Percentiles rank a stretch among this genome's conserved stretches.
phyloP scores from a whole-genome alignment of 1,140 invertebrate species.

The Lysiphlebus fabarum region DNA sequence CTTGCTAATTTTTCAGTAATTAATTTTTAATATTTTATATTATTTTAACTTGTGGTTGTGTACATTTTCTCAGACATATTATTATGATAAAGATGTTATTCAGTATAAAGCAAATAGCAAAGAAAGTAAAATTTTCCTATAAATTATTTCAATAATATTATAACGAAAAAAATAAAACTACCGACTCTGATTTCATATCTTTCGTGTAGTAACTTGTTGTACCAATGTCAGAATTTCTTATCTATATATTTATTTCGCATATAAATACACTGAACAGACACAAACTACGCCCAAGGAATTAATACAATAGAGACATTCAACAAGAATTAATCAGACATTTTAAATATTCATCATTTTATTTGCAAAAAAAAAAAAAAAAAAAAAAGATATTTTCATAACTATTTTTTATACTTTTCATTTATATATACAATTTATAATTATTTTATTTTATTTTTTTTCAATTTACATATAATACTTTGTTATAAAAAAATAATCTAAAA shows the following conservation, averaged over 20 bases:
- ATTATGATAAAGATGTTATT: too few relatives aligned
- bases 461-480: too few relatives aligned
- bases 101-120: too few relatives aligned
- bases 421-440: too few relatives aligned
- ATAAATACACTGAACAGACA: conserved; percentile 17
- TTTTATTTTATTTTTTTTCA: too few relatives aligned
- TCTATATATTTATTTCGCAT: conserved; percentile 20
- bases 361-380: background rate
- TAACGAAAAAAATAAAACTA: conserved; percentile 16
- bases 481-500: too few relatives aligned
- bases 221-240: conserved; percentile 11
- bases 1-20: too few relatives aligned
- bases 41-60: too few relatives aligned
- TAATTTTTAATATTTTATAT: too few relatives aligned
- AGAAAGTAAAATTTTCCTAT: too few relatives aligned
- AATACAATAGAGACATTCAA: conserved; percentile 54
- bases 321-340: conserved; percentile 53
- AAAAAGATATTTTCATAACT: conserved; percentile 6
- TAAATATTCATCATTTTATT: conserved; percentile 8
- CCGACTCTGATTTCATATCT: conserved; percentile 33
- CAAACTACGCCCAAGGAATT: conserved; percentile 33
- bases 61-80: too few relatives aligned
- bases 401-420: background rate
- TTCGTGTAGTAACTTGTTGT: conserved; percentile 31
- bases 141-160: conserved; percentile 11